These are phyloP conservation scores for Pheucticus melanocephalus DNA, from an alignment of 2,113 vertebrate species.

Conservation along the genomic window DNA sequence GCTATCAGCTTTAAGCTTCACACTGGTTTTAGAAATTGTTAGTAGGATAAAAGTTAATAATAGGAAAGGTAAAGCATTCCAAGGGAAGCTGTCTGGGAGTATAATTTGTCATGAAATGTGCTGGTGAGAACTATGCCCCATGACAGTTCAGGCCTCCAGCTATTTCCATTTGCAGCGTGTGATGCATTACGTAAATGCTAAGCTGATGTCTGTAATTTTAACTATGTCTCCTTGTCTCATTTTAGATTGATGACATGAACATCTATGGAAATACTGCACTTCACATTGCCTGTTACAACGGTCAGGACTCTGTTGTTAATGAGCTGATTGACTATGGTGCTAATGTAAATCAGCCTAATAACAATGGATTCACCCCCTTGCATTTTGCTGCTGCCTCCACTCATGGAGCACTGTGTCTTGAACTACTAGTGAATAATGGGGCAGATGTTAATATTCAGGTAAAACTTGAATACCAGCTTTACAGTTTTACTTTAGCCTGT, in stretches of 20 bases:
- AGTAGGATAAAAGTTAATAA: background rate
- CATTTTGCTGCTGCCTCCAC: conserved; percentile 96
- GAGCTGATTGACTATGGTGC: conserved; percentile 95
- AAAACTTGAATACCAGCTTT: background rate
- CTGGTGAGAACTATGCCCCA: background rate
- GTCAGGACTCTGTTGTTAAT: conserved; percentile 91
- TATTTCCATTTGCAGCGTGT: background rate
- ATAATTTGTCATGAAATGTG: conserved; percentile 30
- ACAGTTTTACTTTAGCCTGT: background rate
- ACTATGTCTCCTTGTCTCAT: background rate
- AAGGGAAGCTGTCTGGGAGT: background rate
- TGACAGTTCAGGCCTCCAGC: conserved; percentile 18
- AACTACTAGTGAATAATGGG: conserved; percentile 92
- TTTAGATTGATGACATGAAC: conserved; percentile 93
- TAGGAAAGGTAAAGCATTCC: background rate
- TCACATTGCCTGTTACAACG: conserved; percentile 94
- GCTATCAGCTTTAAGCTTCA: background rate
- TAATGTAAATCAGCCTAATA: conserved; percentile 94
- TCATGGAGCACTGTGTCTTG: conserved; percentile 91
- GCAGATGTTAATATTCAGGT: conserved; percentile 97
- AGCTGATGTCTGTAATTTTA: background rate
- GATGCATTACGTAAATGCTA: background rate
- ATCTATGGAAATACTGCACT: conserved; percentile 93
- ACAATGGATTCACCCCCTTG: conserved; percentile 93
- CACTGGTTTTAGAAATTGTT: background rate